Evolutionary conservation across 1,140 invertebrate genomes (phyloP).

Genomic region (Brachionus asplanchnoidis): DNA sequence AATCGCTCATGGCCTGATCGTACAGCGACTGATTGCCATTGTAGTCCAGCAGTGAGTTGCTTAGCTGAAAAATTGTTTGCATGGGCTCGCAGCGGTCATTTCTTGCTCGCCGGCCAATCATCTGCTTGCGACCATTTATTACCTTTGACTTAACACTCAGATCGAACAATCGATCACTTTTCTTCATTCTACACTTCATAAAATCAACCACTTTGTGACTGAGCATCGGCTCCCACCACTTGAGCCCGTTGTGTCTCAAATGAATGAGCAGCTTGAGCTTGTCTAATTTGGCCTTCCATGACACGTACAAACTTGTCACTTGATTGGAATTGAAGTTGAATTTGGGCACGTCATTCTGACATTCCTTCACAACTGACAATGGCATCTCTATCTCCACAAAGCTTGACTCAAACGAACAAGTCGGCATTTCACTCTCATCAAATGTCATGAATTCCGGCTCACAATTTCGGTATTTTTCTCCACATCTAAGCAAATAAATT

Average conservation of each 20-base stretch:
- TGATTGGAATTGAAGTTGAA: slow-evolving; percentile 7
- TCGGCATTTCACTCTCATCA: not conserved
- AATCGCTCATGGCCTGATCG: not conserved
- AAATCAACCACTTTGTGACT: not conserved
- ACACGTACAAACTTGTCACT: not conserved
- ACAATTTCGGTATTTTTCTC: slow-evolving; percentile 16
- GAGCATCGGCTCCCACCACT: not conserved
- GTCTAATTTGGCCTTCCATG: not conserved
- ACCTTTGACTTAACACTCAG: not conserved
- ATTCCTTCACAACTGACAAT: not conserved
- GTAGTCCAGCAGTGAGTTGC: not conserved
- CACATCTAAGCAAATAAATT: not conserved
- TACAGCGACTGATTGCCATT: not conserved
- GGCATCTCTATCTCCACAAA: not conserved
- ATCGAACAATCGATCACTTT: not conserved
- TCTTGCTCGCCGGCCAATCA: not conserved
- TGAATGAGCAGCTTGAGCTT: slow-evolving; percentile 1
- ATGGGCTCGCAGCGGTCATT: not conserved
- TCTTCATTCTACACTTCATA: not conserved
- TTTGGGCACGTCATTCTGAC: not conserved
- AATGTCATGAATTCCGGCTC: not conserved
- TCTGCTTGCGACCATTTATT: not conserved
- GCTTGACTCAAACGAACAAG: not conserved
- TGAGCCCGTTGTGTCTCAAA: slow-evolving; percentile 1
- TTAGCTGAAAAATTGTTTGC: slow-evolving; percentile 10